phyloP scores from a whole-genome alignment of 2,888 invertebrate genomes.

The Alsophila aescularia region DNA sequence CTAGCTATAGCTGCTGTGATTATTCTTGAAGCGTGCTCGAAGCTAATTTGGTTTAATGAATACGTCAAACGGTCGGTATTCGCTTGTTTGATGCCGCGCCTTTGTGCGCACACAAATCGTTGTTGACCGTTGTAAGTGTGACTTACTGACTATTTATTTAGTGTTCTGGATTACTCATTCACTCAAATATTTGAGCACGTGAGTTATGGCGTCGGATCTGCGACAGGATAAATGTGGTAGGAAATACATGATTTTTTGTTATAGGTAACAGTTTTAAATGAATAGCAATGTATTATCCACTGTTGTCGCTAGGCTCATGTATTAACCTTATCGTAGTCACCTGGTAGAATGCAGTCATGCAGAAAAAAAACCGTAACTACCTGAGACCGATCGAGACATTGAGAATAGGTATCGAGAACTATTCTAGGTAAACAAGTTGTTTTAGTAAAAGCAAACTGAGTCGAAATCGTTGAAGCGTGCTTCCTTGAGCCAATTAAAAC shows the following conservation, averaged over 20 bases:
- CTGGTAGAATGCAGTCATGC: constrained; percentile 18
- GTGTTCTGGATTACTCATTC: constrained; percentile 15
- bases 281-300: neutral
- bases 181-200: constrained; percentile 14
- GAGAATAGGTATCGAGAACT: constrained; percentile 38
- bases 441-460: constrained; percentile 38
- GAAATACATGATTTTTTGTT: neutral
- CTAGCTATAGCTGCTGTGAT: neutral
- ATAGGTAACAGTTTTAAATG: neutral
- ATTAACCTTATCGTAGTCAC: constrained; percentile 9
- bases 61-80: constrained; percentile 46
- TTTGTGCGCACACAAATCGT: constrained; percentile 15
- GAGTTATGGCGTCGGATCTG: neutral
- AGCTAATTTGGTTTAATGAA: constrained; percentile 47
- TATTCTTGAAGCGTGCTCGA: constrained; percentile 24
- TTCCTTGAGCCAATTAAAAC: constrained; percentile 76
- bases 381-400: constrained; percentile 22
- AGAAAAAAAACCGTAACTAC: constrained; percentile 28
- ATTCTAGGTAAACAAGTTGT: constrained; percentile 45
- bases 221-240: neutral
- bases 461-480: constrained; percentile 68
- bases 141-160: constrained; percentile 16
- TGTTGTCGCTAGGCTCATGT: constrained; percentile 5
- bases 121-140: constrained; percentile 23
- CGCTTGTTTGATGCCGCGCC: constrained; percentile 27